Evolutionary conservation across 2,797 vertebrate genomes (phyloP), one percentile per base, ranked within the genome.

Genomic region (Cynodonichthys magdalenae): DNA sequence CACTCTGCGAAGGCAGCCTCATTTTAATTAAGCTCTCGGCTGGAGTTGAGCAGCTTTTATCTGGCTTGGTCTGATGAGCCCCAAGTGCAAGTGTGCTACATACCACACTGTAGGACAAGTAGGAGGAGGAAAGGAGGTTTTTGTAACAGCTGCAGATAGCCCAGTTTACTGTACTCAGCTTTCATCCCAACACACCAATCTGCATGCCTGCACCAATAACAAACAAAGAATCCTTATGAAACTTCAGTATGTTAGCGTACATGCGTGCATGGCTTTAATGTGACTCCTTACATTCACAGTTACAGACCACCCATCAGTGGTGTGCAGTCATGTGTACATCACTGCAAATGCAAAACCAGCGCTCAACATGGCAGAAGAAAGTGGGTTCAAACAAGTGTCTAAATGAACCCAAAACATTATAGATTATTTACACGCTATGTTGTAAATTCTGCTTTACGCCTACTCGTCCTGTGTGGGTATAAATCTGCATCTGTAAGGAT

Each of bases 21-120:
- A 66, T 84, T 94, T 94, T 95, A 96, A 95, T 95, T 93, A 94
- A 94, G 91, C 80, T 87, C 88, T 91, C 91, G 79, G 89, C 85
- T 90, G 90, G 93, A 94, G 93, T 90, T 70, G 89, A 90, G 81
- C 84, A 71, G 85, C 59, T 50, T 89, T 90, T 91, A 86, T 90
- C 87, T 82, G 69, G 74, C 66, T 63, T 59, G 80, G 72, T 77
- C 84, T 81, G 83, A 87, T 84, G 87, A 86, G 86, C 80, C 74
- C 64, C 45, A 27, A 74, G 79, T 76, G 80, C 61, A 67, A 80
- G 67, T 48, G 79, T 44, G 66, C 48, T 59, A 58, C 55, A 62
- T 56, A 18, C 52, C 18, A 24, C 57, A 49, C 62, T 62, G 73
- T 63, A 73, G 67, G 46, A 77, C 59, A 27, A 65, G 64, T 24